These are phyloP conservation scores for Acanthurus leucopareius DNA, from an alignment of 2,797 vertebrate genomes.

Conservation along the genomic window DNA sequence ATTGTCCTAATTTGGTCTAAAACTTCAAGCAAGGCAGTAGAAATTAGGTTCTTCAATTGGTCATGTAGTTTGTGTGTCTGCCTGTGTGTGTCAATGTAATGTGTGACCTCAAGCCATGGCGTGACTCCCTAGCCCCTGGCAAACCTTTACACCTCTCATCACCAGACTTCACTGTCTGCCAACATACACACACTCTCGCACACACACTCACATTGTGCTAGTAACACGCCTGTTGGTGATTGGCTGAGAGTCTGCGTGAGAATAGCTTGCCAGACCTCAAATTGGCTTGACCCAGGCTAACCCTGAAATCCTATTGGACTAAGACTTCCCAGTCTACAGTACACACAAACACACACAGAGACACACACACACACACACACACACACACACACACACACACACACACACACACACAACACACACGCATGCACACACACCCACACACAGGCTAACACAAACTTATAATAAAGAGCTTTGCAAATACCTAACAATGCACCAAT, in stretches of 20 bases:
- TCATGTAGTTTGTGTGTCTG: slow-evolving; percentile 17
- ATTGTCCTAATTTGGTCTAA: slow-evolving; percentile 21
- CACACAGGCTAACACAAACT: not conserved
- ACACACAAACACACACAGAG: slow-evolving; percentile 1
- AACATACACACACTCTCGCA: slow-evolving; percentile 45
- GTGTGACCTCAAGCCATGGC: slow-evolving; percentile 52
- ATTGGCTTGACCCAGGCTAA: slow-evolving; percentile 91
- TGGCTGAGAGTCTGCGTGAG: slow-evolving; percentile 84
- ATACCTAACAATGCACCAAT: slow-evolving; percentile 54
- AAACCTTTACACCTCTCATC: slow-evolving; percentile 69
- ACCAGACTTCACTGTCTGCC: slow-evolving; percentile 59
- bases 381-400: slow-evolving; percentile 10
- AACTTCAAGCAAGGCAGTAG: not conserved
- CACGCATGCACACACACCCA: not conserved
- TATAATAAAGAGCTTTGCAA: slow-evolving; percentile 43
- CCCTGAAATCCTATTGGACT: slow-evolving; percentile 90
- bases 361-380: slow-evolving; percentile 15
- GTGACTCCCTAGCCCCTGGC: slow-evolving; percentile 64
- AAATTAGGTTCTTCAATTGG: slow-evolving; percentile 4
- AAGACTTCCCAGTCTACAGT: slow-evolving; percentile 83
- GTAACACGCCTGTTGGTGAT: slow-evolving; percentile 80
- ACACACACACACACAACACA: not conserved
- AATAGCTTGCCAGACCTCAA: slow-evolving; percentile 88
- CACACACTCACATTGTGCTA: slow-evolving; percentile 62
- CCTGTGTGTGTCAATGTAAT: slow-evolving; percentile 10